Percentiles rank a stretch among this genome's conserved stretches.
phyloP scores from a whole-genome alignment of 2,797 vertebrate genomes.

The Parauchenoglanis ngamensis region DNA sequence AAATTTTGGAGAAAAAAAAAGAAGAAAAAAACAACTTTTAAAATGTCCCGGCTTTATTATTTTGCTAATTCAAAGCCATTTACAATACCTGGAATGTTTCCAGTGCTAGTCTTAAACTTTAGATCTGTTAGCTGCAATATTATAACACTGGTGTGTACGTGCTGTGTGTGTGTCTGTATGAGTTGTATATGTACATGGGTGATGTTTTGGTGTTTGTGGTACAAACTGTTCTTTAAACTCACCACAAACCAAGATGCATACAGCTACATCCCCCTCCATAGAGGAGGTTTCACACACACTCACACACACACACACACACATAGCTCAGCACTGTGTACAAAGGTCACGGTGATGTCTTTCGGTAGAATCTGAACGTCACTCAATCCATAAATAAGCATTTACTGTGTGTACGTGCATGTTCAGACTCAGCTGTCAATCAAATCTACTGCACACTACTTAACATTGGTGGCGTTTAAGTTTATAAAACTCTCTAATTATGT shows the following conservation, averaged over 20 bases:
- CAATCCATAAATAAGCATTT: neutral
- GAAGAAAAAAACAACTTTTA: no score
- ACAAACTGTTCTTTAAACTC: slow-evolving; percentile 31
- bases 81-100: neutral
- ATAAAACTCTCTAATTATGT: neutral
- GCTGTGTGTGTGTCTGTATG: neutral
- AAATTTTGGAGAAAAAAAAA: no score
- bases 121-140: neutral
- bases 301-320: slow-evolving; percentile 28
- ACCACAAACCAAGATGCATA: neutral
- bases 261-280: neutral
- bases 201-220: neutral
- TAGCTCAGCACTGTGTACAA: neutral
- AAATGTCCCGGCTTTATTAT: neutral
- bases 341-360: neutral
- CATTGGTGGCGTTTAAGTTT: neutral
- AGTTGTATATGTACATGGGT: neutral
- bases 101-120: neutral
- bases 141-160: neutral
- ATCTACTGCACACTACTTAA: neutral
- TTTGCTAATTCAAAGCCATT: neutral
- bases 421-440: slow-evolving; percentile 5
- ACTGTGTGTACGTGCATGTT: neutral
- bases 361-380: neutral
- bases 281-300: slow-evolving; percentile 30